These are phyloP conservation scores for Agelaius phoeniceus DNA, from an alignment of 2,113 vertebrate species.

Conservation along the genomic window DNA sequence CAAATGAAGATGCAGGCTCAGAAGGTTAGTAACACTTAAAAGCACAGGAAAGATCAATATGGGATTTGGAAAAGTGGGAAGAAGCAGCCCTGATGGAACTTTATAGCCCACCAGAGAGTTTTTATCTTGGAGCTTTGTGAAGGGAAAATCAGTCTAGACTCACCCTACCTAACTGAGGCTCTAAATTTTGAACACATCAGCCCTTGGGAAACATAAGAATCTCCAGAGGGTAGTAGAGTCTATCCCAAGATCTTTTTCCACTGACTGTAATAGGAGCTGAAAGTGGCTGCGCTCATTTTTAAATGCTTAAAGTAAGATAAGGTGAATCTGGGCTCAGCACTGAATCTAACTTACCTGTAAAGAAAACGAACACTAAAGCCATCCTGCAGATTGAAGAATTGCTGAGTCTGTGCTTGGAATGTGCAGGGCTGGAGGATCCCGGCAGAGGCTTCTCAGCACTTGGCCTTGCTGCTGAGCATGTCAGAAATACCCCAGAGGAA, in stretches of 20 bases:
- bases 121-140: background rate
- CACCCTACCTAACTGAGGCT: background rate
- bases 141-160: conserved; percentile 1
- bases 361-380: background rate
- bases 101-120: conserved; percentile 24
- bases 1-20: conserved; percentile 29
- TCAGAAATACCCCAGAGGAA: background rate
- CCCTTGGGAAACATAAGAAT: conserved; percentile 32
- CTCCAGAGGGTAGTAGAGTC: conserved; percentile 13
- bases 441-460: background rate
- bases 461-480: background rate
- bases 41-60: conserved; percentile 18
- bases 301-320: conserved; percentile 6
- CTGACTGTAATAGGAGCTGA: background rate
- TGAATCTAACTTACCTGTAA: conserved; percentile 1
- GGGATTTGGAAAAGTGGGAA: conserved; percentile 45
- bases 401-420: background rate
- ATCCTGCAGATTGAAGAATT: background rate
- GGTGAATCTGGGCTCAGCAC: background rate
- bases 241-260: background rate
- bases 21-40: conserved; percentile 47
- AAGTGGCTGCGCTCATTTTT: background rate
- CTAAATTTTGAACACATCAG: conserved; percentile 36
- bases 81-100: conserved; percentile 19
- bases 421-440: background rate